Evolutionary conservation across 2,797 vertebrate genomes (phyloP).

Genomic region (Aphelocoma californica): DNA sequence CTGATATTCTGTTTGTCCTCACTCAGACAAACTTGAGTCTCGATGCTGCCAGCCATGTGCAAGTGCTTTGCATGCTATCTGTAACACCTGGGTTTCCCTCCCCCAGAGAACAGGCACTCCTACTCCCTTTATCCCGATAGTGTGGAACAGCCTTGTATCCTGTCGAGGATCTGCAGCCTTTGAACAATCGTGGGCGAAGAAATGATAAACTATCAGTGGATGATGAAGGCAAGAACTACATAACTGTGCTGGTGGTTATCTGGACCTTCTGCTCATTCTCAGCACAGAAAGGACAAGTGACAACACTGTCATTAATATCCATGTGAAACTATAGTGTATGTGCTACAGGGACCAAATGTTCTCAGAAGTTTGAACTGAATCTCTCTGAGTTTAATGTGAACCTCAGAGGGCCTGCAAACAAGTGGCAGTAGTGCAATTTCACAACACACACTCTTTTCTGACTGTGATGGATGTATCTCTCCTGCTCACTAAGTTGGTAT

Average conservation of each 20-base stretch:
- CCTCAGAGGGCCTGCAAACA: neutral
- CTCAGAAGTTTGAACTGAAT: neutral
- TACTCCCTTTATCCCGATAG: neutral
- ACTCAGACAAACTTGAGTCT: neutral
- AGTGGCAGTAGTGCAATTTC: neutral
- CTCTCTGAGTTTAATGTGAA: neutral
- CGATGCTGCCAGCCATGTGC: neutral
- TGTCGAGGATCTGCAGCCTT: neutral
- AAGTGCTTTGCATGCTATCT: neutral
- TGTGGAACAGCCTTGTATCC: neutral
- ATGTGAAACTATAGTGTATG: neutral
- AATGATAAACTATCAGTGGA: neutral
- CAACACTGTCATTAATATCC: accelerated
- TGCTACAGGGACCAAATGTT: neutral
- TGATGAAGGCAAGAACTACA: neutral
- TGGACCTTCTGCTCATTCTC: neutral
- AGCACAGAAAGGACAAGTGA: neutral
- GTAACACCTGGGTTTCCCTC: neutral
- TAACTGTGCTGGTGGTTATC: neutral
- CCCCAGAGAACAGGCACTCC: neutral
- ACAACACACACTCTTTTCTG: neutral
- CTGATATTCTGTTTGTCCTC: neutral
- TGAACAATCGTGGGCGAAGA: neutral
- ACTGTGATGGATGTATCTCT: neutral
- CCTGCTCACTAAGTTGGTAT: neutral